A percentile compares a stretch with the other conserved stretches of the same genome.
Conservation (phyloP, 2,888 invertebrate genomes). For the Drosophila niveifrons region DNA sequence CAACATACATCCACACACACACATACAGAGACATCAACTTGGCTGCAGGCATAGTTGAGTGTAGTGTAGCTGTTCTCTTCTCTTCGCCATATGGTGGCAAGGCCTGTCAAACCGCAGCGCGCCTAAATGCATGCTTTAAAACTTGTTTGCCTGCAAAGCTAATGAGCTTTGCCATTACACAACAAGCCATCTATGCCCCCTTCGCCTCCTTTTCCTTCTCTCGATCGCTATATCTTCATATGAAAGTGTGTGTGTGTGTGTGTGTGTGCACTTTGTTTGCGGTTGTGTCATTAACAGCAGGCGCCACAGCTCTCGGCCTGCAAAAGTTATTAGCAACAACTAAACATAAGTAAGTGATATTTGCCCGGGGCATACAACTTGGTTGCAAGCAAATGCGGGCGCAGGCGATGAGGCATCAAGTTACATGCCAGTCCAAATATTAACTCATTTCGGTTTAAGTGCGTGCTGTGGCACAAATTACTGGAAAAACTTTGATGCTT, state of each 20-base stretch:
- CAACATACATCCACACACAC: constrained; percentile 64
- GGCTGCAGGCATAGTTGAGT: constrained; percentile 35
- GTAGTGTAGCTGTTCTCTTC: constrained; percentile 41
- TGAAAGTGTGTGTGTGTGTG: constrained; percentile 31
- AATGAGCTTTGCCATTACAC: constrained; percentile 82
- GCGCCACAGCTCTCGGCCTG: constrained; percentile 70
- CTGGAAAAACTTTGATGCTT: constrained; percentile 67
- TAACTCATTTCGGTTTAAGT: constrained; percentile 74
- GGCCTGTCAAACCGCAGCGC: constrained; percentile 76
- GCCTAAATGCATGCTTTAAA: constrained; percentile 82
- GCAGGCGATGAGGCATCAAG: constrained; percentile 36
- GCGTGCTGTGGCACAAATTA: constrained; percentile 60
- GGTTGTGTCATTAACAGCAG: constrained; percentile 82
- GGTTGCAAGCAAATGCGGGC: constrained; percentile 26
- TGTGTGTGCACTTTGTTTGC: constrained; percentile 78
- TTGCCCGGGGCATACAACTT: constrained; percentile 68
- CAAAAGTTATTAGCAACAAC: constrained; percentile 78
- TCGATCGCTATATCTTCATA: constrained; percentile 18
- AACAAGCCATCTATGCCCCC: constrained; percentile 44
- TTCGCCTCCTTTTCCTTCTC: constrained; percentile 4
- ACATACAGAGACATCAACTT: constrained; percentile 21
- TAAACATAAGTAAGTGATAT: constrained; percentile 80
- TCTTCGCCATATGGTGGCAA: constrained; percentile 46
- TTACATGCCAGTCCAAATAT: constrained; percentile 70
- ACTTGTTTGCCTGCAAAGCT: constrained; percentile 81